A percentile compares a stretch with the other conserved stretches of the same genome.
Evolutionary conservation across 2,797 vertebrate species (phyloP).

Genomic region (Lates japonicus): DNA sequence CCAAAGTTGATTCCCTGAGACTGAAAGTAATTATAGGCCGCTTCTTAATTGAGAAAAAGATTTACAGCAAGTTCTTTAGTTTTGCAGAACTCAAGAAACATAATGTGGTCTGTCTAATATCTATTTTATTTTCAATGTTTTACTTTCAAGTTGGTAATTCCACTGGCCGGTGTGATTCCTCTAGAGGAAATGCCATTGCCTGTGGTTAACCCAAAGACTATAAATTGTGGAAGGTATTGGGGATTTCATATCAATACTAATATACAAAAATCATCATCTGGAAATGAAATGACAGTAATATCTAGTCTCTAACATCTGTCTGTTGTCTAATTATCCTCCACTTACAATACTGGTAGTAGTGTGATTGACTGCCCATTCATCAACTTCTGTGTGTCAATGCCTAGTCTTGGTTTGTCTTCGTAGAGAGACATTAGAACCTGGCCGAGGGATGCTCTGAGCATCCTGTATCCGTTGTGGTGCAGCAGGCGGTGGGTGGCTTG

Average conservation of each 20-base stretch:
- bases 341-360: not conserved
- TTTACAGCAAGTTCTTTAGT: slow-evolving; percentile 45
- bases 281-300: slow-evolving; percentile 44
- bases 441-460: slow-evolving; percentile 24
- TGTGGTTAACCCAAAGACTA: slow-evolving; percentile 57
- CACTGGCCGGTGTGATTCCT: slow-evolving; percentile 60
- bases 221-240: slow-evolving; percentile 56
- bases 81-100: slow-evolving; percentile 48
- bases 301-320: slow-evolving; percentile 24
- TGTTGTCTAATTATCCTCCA: slow-evolving; percentile 16
- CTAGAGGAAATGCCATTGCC: slow-evolving; percentile 61
- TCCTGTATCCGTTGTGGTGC: slow-evolving; percentile 33
- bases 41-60: slow-evolving; percentile 71
- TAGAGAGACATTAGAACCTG: slow-evolving; percentile 29
- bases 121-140: slow-evolving; percentile 70
- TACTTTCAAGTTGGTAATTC: slow-evolving; percentile 68
- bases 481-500: not conserved
- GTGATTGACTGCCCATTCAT: slow-evolving; percentile 8
- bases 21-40: slow-evolving; percentile 78
- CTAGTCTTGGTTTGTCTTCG: slow-evolving; percentile 20
- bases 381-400: not conserved
- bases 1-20: slow-evolving; percentile 73
- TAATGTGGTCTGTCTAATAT: slow-evolving; percentile 72
- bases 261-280: slow-evolving; percentile 52
- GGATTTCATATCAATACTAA: slow-evolving; percentile 56